Evolutionary conservation across 2,797 vertebrate genomes (phyloP).

Genomic region (Esox lucius): DNA sequence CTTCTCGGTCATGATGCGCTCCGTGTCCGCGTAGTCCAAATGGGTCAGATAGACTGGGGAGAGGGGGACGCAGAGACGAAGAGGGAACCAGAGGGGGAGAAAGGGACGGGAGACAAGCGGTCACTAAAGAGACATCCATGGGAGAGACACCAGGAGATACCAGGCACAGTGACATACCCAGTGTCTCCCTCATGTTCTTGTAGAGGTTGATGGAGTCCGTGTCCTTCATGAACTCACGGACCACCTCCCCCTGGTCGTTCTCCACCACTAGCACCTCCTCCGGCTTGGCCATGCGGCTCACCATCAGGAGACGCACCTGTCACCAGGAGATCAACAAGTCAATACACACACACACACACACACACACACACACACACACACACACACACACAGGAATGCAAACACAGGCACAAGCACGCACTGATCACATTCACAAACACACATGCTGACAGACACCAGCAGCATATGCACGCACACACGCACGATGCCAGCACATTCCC

Average conservation of each 20-base stretch:
- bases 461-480: conserved; percentile 2
- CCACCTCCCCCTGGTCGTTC: conserved; percentile 99
- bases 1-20: conserved; percentile 98
- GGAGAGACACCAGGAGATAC: neutral
- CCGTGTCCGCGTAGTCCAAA: conserved; percentile 96
- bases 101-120: too few relatives aligned
- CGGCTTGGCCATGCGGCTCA: conserved; percentile 98
- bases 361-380: neutral
- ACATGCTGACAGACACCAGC: neutral
- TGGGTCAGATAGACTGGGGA: conserved; percentile 92
- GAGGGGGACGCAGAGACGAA: neutral
- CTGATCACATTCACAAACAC: neutral
- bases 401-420: neutral
- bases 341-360: conserved; percentile 8
- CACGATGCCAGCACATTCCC: too few relatives aligned
- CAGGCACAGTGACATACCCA: conserved; percentile 76
- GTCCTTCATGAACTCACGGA: conserved; percentile 99
- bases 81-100: neutral
- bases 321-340: conserved; percentile 35
- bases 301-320: conserved; percentile 95
- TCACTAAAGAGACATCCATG: neutral
- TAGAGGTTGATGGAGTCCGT: conserved; percentile 98
- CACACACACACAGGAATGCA: neutral
- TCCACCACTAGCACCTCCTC: conserved; percentile 98
- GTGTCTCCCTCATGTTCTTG: conserved; percentile 98